phyloP scores from a whole-genome alignment of 2,113 vertebrate genomes.

The Crotalus tigris region DNA sequence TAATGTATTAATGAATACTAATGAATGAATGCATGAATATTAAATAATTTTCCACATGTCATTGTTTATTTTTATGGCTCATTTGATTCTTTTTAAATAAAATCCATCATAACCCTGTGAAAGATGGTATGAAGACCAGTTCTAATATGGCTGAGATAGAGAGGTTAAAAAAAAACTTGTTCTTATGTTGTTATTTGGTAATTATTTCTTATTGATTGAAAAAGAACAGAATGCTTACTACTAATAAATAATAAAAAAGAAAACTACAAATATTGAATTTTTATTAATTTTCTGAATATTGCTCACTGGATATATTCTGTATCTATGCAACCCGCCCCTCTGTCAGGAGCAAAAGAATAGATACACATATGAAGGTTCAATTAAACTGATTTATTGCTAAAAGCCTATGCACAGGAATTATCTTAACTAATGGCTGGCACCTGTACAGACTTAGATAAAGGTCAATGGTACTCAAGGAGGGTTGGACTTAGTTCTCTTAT shows the following conservation, averaged over 20 bases:
- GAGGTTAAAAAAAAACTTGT: neutral
- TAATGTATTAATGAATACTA: neutral
- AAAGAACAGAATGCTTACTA: neutral
- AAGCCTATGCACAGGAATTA: neutral
- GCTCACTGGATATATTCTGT: neutral
- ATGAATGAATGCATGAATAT: neutral
- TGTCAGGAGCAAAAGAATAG: neutral
- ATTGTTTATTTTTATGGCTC: neutral
- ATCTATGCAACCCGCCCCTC: neutral
- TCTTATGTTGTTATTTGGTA: neutral
- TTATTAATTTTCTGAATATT: neutral
- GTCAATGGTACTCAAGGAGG: neutral
- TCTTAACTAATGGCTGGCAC: neutral
- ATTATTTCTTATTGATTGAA: neutral
- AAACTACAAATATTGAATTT: neutral
- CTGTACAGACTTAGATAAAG: neutral
- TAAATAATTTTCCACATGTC: neutral
- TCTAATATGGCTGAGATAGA: neutral
- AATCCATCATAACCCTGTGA: neutral
- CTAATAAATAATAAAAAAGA: neutral
- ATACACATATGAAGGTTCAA: neutral
- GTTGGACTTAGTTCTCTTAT: neutral
- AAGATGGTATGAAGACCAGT: neutral
- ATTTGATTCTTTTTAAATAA: neutral
- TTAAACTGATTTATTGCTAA: neutral